Conservation (phyloP, 1,140 invertebrate species). For the Drosophila virilis region DNA sequence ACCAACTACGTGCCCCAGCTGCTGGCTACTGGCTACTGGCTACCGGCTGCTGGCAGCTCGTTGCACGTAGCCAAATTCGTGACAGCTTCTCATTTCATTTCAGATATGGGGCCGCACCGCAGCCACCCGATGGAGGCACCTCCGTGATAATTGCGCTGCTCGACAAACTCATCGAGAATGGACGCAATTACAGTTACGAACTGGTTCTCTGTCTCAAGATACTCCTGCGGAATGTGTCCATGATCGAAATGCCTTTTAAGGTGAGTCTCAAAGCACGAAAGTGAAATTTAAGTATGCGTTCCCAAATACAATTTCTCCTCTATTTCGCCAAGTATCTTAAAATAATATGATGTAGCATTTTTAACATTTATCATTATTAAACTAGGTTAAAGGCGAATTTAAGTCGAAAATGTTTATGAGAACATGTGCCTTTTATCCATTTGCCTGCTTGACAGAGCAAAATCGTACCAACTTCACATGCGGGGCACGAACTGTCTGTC, state of each 20-base stretch:
- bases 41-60: slow-evolving; percentile 28
- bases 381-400: neutral
- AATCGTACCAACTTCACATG: slow-evolving; percentile 1
- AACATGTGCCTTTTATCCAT: neutral
- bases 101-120: slow-evolving; percentile 81
- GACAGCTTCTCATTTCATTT: slow-evolving; percentile 44
- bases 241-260: slow-evolving; percentile 83
- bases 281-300: neutral
- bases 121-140: slow-evolving; percentile 76
- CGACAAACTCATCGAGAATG: slow-evolving; percentile 87
- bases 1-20: slow-evolving; percentile 51
- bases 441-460: neutral
- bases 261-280: slow-evolving; percentile 48
- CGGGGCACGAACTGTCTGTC: neutral
- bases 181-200: slow-evolving; percentile 87
- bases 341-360: too few species aligned
- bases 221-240: slow-evolving; percentile 87
- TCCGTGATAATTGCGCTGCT: slow-evolving; percentile 85
- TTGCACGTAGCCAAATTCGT: slow-evolving; percentile 45
- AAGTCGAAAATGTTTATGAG: neutral
- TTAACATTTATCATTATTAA: too few species aligned
- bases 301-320: neutral
- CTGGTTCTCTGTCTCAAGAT: slow-evolving; percentile 88
- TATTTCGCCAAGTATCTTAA: neutral
- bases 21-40: slow-evolving; percentile 12